A percentile compares a stretch with the other conserved stretches of the same genome.
Conservation (phyloP, 2,113 vertebrate genomes). For the Anarhynchus alexandrinus region DNA sequence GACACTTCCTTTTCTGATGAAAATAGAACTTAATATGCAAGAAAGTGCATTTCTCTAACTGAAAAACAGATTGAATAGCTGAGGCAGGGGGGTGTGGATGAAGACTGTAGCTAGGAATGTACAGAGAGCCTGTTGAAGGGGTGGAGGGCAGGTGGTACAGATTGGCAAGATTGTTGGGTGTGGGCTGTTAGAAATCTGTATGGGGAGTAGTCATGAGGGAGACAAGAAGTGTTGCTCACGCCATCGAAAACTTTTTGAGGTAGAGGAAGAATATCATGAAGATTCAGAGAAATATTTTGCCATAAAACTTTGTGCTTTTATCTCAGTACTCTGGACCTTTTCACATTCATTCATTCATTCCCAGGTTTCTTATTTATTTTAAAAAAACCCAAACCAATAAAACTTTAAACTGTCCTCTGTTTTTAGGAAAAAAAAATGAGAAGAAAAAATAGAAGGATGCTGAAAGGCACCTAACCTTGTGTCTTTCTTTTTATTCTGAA, state of each 20-base stretch:
- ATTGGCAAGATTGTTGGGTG: conserved; percentile 44
- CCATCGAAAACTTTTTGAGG: conserved; percentile 17
- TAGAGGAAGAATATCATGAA: background rate
- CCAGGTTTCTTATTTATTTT: background rate
- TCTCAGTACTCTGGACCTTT: background rate
- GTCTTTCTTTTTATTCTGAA: background rate
- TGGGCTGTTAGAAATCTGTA: conserved; percentile 53
- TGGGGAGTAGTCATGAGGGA: conserved; percentile 13
- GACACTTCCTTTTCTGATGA: background rate
- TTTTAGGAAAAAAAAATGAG: background rate
- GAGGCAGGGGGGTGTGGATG: conserved; percentile 52
- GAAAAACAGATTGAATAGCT: conserved; percentile 54
- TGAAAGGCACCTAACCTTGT: background rate
- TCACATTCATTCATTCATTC: background rate
- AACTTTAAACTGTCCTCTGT: background rate
- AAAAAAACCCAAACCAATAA: background rate
- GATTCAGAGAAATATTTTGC: background rate
- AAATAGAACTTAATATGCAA: conserved; percentile 9
- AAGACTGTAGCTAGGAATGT: conserved; percentile 43
- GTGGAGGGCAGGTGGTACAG: conserved; percentile 66
- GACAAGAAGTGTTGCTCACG: conserved; percentile 6
- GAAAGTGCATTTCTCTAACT: conserved; percentile 18
- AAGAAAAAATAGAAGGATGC: background rate
- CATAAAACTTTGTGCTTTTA: background rate
- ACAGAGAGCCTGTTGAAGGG: conserved; percentile 63